Percentiles rank a stretch among this genome's conserved stretches.
These are phyloP conservation scores for Dasysyrphus tricinctus DNA, from an alignment of 2,888 invertebrate genomes.

Conservation along the genomic window DNA sequence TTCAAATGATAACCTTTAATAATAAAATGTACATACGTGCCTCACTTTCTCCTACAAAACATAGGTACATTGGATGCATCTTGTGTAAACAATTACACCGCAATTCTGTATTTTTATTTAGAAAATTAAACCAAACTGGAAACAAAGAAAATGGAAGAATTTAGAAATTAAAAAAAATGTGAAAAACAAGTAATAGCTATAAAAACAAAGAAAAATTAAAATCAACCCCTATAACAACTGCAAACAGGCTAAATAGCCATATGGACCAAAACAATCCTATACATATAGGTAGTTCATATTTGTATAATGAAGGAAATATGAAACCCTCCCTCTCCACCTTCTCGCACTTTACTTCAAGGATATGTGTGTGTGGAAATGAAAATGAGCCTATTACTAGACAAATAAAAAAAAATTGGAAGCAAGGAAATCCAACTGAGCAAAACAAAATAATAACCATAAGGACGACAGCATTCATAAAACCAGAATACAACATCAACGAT, in stretches of 20 bases:
- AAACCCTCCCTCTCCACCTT: background rate
- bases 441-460: slow-evolving; percentile 74
- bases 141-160: background rate
- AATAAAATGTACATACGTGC: background rate
- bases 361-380: slow-evolving; percentile 55
- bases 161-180: slow-evolving; percentile 9
- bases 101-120: background rate
- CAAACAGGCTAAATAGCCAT: slow-evolving; percentile 43
- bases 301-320: slow-evolving; percentile 43
- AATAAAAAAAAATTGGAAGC: slow-evolving; percentile 3
- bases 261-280: slow-evolving; percentile 20
- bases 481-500: slow-evolving; percentile 43
- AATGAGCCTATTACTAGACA: slow-evolving; percentile 45
- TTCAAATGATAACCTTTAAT: too few relatives aligned
- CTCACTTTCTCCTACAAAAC: background rate
- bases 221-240: slow-evolving; percentile 49
- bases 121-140: slow-evolving; percentile 2
- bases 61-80: background rate
- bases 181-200: slow-evolving; percentile 10
- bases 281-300: slow-evolving; percentile 3
- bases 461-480: slow-evolving; percentile 34
- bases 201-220: slow-evolving; percentile 43
- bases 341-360: slow-evolving; percentile 22
- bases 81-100: background rate
- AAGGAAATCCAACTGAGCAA: slow-evolving; percentile 69